These are phyloP conservation scores for Zaprionus obscuricornis DNA, from an alignment of 2,888 invertebrate species.

Conservation along the genomic window DNA sequence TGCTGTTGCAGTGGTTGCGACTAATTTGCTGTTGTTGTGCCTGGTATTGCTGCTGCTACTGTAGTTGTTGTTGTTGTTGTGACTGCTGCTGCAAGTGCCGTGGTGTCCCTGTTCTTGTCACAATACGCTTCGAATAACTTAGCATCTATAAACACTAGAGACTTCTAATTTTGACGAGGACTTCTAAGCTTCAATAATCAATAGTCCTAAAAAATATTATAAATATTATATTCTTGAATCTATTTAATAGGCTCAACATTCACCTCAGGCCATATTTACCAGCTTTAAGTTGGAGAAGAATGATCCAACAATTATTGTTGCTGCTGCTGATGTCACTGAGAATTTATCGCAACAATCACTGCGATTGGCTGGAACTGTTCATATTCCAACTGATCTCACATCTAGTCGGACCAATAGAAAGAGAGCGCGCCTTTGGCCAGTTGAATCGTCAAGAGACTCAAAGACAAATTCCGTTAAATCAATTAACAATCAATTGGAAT, in stretches of 20 bases:
- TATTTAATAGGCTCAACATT: constrained; percentile 85
- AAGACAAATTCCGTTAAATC: too few species aligned
- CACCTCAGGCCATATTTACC: constrained; percentile 96
- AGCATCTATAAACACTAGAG: too few species aligned
- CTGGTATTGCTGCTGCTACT: too few species aligned
- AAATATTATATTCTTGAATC: constrained; percentile 7
- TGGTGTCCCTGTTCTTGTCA: too few species aligned
- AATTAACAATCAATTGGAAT: neutral
- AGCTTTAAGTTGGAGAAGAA: constrained; percentile 94
- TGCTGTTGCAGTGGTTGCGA: too few species aligned
- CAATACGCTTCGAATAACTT: too few species aligned
- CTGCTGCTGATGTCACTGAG: neutral
- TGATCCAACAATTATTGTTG: constrained; percentile 22
- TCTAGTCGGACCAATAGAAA: constrained; percentile 58
- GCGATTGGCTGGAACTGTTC: constrained; percentile 3
- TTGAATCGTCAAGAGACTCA: too few species aligned
- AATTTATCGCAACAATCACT: neutral
- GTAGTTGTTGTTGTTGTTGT: too few species aligned
- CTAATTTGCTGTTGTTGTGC: too few species aligned
- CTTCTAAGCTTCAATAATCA: too few species aligned
- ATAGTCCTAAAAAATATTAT: neutral
- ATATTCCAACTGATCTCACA: constrained; percentile 62
- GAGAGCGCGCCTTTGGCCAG: constrained; percentile 47
- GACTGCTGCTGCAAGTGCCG: too few species aligned
- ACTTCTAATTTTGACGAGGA: too few species aligned